Evolutionary conservation across 2,888 invertebrate genomes (phyloP).

Genomic region (Rugalucina vietnamica): DNA sequence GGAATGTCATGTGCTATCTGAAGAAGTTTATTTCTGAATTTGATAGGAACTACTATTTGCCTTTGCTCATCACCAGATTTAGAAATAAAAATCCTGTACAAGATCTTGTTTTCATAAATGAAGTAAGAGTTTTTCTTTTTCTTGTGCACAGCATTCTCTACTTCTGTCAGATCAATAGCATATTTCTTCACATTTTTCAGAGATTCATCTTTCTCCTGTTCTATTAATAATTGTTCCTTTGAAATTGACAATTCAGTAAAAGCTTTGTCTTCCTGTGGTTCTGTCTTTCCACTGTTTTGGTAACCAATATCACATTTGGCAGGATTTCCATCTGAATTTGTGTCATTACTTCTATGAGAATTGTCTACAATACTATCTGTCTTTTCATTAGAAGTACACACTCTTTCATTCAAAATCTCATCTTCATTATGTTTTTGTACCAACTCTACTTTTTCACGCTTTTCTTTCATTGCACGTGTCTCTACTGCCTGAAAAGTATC

Average conservation of each 20-base stretch:
- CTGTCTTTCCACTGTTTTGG: no score
- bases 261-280: not conserved
- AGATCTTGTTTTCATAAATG: not conserved
- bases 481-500: not conserved
- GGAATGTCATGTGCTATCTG: not conserved
- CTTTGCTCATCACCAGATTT: not conserved
- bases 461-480: not conserved
- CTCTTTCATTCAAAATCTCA: not conserved
- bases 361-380: not conserved
- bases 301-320: no score
- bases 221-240: not conserved
- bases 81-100: not conserved
- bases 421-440: not conserved
- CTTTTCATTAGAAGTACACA: not conserved
- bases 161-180: not conserved
- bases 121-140: not conserved
- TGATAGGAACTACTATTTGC: not conserved
- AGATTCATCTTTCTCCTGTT: not conserved
- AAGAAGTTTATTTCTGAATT: not conserved
- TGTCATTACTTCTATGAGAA: not conserved
- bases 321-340: not conserved
- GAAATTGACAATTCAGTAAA: not conserved
- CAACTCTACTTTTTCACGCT: not conserved
- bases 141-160: not conserved
- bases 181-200: not conserved